Conservation (phyloP, 2,888 invertebrate genomes). For the Julus scanicus region DNA sequence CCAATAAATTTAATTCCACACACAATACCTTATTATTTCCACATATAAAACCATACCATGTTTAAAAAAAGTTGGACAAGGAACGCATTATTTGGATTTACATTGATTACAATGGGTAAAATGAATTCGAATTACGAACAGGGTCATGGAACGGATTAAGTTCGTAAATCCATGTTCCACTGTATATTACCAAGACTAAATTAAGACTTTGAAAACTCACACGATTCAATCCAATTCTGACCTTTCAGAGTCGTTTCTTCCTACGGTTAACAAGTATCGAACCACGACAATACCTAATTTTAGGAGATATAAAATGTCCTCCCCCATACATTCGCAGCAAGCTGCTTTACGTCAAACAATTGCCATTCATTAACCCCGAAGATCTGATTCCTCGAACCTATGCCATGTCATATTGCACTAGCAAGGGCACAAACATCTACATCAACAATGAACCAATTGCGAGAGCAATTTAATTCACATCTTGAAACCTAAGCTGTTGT, state of each 20-base stretch:
- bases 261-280: neutral
- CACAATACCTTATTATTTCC: no score
- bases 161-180: no score
- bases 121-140: no score
- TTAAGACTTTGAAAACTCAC: neutral
- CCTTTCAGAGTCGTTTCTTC: neutral
- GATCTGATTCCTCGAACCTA: neutral
- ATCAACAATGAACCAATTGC: neutral
- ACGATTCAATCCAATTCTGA: neutral
- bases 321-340: neutral
- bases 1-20: no score
- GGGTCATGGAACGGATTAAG: no score
- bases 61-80: no score
- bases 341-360: constrained; percentile 1
- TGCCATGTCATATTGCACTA: neutral
- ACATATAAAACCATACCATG: no score
- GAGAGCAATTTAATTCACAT: neutral
- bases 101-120: no score
- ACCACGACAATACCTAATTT: neutral
- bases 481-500: neutral
- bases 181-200: no score
- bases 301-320: neutral
- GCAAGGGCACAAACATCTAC: neutral
- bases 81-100: no score
- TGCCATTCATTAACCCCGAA: neutral